Evolutionary conservation across 2,113 vertebrate species (phyloP).

Genomic region (Archilochus colubris): DNA sequence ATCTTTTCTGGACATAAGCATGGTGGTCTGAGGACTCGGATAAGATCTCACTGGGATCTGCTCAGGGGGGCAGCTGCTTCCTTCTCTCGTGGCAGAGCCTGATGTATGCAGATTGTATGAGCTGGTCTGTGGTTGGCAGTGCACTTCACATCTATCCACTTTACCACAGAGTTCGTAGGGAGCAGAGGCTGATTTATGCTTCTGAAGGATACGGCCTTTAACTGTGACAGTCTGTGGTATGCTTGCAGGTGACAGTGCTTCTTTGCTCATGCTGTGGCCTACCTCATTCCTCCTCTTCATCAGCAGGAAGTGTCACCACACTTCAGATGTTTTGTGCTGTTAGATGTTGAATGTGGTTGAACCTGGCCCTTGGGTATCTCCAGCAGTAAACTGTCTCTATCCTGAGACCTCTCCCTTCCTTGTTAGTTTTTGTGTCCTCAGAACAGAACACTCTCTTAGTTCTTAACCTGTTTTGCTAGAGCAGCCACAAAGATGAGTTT

Average conservation of each 20-base stretch:
- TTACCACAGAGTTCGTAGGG: background rate
- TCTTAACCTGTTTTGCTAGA: background rate
- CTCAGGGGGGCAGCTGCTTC: background rate
- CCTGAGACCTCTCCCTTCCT: background rate
- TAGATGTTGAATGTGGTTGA: background rate
- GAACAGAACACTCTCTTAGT: background rate
- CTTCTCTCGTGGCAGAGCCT: background rate
- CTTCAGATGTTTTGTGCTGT: background rate
- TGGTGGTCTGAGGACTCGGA: background rate
- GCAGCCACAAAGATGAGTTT: background rate
- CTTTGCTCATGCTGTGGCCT: background rate
- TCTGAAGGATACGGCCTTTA: background rate
- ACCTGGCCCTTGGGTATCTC: background rate
- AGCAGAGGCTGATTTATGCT: background rate
- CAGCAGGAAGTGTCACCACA: background rate
- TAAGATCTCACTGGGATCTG: background rate
- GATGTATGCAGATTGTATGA: background rate
- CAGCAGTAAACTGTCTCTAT: background rate
- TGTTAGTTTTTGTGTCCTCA: background rate
- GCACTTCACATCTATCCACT: fast-evolving
- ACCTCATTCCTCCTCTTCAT: background rate
- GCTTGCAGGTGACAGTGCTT: background rate
- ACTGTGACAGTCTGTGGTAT: background rate
- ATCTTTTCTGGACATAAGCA: background rate
- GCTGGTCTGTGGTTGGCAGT: no score